Conservation (phyloP, 2,888 invertebrate genomes). For the Zaprionus obscuricornis region DNA sequence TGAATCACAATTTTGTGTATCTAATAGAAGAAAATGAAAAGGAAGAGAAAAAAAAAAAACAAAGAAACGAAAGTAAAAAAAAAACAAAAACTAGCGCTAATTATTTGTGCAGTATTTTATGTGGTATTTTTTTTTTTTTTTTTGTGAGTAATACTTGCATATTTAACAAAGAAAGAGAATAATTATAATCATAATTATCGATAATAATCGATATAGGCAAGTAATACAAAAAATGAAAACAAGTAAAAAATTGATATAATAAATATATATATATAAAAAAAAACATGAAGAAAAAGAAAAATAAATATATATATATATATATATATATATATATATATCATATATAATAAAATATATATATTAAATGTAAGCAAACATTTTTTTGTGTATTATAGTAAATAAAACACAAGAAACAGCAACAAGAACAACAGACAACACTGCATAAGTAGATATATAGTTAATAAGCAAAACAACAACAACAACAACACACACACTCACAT, state of each 20-base stretch:
- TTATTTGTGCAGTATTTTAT: no score
- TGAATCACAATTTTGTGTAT: background rate
- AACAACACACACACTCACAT: conserved; percentile 15
- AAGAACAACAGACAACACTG: conserved; percentile 19
- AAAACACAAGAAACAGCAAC: no score
- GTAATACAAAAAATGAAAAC: conserved; percentile 16
- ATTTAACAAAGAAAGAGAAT: conserved; percentile 15
- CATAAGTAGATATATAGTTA: conserved; percentile 22
- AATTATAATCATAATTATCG: conserved; percentile 16
- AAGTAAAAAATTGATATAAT: no score
- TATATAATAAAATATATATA: background rate
- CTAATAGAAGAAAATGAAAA: no score
- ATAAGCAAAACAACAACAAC: background rate
- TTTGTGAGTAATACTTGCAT: conserved; percentile 21
- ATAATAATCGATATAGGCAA: conserved; percentile 40
- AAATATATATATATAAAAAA: conserved; percentile 2
- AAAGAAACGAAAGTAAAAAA: conserved; percentile 1
- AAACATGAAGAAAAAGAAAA: conserved; percentile 4
- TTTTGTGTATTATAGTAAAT: conserved; percentile 64
- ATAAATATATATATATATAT: conserved; percentile 6
- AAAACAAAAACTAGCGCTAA: conserved; percentile 22
- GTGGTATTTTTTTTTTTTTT: conserved; percentile 8
- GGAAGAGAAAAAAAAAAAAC: background rate
- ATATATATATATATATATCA: background rate
- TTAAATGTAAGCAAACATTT: conserved; percentile 34